Evolutionary conservation across 2,888 invertebrate genomes (phyloP), one percentile per base, ranked within the genome.

Genomic region (Amblyjoppa proteus): DNA sequence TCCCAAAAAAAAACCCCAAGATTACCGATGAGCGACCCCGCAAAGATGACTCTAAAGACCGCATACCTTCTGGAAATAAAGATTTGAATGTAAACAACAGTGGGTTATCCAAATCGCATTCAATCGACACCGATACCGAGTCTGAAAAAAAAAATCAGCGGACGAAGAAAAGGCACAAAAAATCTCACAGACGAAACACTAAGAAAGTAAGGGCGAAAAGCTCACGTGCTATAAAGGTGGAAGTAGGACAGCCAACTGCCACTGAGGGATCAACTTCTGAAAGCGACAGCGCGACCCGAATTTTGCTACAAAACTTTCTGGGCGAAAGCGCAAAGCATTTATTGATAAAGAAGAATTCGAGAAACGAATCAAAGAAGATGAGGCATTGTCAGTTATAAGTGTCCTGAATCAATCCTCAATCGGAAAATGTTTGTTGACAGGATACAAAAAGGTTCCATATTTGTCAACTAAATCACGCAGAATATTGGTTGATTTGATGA

Each of bases 161-260:
- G 66, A 66, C 38, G 38, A 66, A 34, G 66, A 66, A 66, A 66
- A 66, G 38, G 34, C 31, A 38, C 38, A 66, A 34, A 13, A 38
- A 66, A 34, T 66, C 66, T 66, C 41, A 66, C 66, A 66, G 34
- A 16, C 66, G 66, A 66, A 66, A 5, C 20, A 20, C 0, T 20
- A 20, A 20, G 20, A 20, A 20, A 20, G 20, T 20, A 20, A 20
- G 20, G 20, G 20, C 20, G 20, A 20, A 20, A 20, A 20, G 20
- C 20, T 20, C 20, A 20, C 20, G 34, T 34, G 41, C 13, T 16
- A 38, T 38, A 38, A 34, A 66, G 6, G 34, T 16, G 66, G 31
- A 38, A 16, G 0, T 38, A 34, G 38, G n/a, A 16, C 13, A 38
- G 38, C 38, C 66, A 1, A 66, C 66, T 13, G 34, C 38, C 28